These are phyloP conservation scores for Melanotus villosus DNA, from an alignment of 2,888 invertebrate species.

Conservation along the genomic window DNA sequence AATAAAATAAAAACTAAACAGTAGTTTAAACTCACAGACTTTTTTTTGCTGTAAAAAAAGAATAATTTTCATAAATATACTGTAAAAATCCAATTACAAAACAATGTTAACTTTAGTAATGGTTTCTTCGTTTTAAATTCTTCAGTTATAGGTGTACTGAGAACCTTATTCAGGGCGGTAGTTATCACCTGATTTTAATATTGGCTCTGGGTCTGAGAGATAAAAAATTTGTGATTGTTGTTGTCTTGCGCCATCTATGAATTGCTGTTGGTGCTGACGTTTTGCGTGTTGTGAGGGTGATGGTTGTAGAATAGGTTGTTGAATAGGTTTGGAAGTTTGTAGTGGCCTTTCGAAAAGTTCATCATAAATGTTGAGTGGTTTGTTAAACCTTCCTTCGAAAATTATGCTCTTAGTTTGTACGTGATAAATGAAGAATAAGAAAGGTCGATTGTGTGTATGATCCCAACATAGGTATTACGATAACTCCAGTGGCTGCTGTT, in stretches of 20 bases:
- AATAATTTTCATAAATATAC: neutral
- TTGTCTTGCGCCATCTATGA: no score
- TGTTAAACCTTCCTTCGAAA: slow-evolving; percentile 73
- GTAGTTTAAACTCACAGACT: neutral
- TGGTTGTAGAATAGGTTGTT: slow-evolving; percentile 41
- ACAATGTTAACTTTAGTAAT: no score
- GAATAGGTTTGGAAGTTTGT: neutral
- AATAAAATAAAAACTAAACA: slow-evolving; percentile 4
- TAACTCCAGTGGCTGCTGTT: slow-evolving; percentile 74
- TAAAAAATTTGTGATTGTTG: no score
- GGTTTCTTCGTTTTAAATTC: no score
- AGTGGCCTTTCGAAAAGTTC: slow-evolving; percentile 52
- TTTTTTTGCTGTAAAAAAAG: neutral
- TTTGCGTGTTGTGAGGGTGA: no score
- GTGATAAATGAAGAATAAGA: slow-evolving; percentile 77
- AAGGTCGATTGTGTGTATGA: slow-evolving; percentile 74
- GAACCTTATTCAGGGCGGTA: no score
- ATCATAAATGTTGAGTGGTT: slow-evolving; percentile 34
- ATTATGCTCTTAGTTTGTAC: slow-evolving; percentile 71
- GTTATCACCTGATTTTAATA: no score
- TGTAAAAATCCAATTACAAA: neutral
- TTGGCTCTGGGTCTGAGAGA: no score
- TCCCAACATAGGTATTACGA: slow-evolving; percentile 75
- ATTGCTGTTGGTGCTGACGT: no score
- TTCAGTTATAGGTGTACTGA: no score